A percentile compares a stretch with the other conserved stretches of the same genome.
Evolutionary conservation across 1,140 invertebrate species (phyloP).

Genomic region (Stenopsyche tienmushanensis): DNA sequence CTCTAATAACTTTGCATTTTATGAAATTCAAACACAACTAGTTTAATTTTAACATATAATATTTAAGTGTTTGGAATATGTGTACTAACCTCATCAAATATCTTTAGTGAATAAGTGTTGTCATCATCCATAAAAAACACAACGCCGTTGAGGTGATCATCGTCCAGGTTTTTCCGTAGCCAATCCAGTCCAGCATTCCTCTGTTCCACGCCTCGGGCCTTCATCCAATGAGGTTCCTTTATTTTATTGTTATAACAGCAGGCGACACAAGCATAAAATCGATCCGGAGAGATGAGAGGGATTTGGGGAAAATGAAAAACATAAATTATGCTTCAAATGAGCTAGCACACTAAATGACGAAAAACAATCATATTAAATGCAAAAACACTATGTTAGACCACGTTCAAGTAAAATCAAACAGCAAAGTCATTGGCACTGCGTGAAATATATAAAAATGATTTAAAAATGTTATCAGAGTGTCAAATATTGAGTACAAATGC

Average conservation of each 20-base stretch:
- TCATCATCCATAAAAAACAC: constrained; percentile 99
- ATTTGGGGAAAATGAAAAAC: constrained; percentile 31
- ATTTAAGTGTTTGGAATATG: too few relatives aligned
- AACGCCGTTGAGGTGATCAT: constrained; percentile 67
- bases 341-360: constrained; percentile 22
- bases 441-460: too few relatives aligned
- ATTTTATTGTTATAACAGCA: constrained; percentile 29
- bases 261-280: constrained; percentile 30
- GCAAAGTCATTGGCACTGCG: too few relatives aligned
- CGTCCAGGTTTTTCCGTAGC: constrained; percentile 71
- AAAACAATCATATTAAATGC: constrained; percentile 6
- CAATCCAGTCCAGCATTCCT: constrained; percentile 87
- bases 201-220: constrained; percentile 93
- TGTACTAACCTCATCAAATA: constrained; percentile 83
- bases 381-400: neutral
- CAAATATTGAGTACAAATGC: neutral
- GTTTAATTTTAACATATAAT: too few relatives aligned
- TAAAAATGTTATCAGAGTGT: too few relatives aligned
- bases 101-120: constrained; percentile 87
- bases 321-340: constrained; percentile 29
- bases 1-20: neutral
- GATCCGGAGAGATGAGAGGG: constrained; percentile 23
- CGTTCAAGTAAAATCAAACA: too few relatives aligned
- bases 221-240: constrained; percentile 81
- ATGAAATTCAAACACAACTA: too few relatives aligned